Percentiles rank a stretch among this genome's conserved stretches.
phyloP scores from a whole-genome alignment of 2,888 invertebrate genomes.

The Chromoteleia sp. region DNA sequence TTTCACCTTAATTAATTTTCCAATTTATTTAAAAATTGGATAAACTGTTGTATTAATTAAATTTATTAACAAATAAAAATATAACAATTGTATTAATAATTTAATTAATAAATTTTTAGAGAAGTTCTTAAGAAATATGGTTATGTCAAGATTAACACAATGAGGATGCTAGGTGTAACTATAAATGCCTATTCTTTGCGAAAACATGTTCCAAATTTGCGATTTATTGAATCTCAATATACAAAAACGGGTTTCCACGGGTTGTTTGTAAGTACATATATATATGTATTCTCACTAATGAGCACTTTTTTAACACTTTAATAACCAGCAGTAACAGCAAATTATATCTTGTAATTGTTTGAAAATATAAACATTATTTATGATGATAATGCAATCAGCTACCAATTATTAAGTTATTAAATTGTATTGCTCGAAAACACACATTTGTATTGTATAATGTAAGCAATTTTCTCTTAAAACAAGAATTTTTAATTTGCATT shows the following conservation, averaged over 20 bases:
- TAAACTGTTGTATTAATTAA: too few species aligned
- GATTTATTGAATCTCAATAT: constrained; percentile 94
- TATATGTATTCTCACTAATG: not conserved
- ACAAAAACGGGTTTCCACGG: constrained; percentile 96
- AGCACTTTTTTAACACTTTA: not conserved
- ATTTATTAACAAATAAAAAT: too few species aligned
- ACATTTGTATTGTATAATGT: too few species aligned
- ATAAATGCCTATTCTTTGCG: constrained; percentile 91
- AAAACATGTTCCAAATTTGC: constrained; percentile 92
- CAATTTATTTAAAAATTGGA: too few species aligned
- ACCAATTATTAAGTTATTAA: too few species aligned
- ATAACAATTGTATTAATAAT: not conserved
- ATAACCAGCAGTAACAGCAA: not conserved
- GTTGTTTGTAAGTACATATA: constrained; percentile 90
- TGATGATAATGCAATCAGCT: too few species aligned
- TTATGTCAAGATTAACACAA: constrained; percentile 92
- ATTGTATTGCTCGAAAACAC: too few species aligned
- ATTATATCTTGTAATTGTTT: not conserved
- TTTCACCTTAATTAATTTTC: too few species aligned
- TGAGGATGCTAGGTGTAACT: constrained; percentile 93
- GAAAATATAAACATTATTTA: too few species aligned
- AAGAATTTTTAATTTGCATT: too few species aligned
- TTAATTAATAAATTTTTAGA: constrained; percentile 81
- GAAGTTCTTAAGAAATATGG: constrained; percentile 89
- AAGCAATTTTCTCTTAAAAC: too few species aligned